Evolutionary conservation across 2,797 vertebrate genomes (phyloP).

Genomic region (Cercopithecus diana): DNA sequence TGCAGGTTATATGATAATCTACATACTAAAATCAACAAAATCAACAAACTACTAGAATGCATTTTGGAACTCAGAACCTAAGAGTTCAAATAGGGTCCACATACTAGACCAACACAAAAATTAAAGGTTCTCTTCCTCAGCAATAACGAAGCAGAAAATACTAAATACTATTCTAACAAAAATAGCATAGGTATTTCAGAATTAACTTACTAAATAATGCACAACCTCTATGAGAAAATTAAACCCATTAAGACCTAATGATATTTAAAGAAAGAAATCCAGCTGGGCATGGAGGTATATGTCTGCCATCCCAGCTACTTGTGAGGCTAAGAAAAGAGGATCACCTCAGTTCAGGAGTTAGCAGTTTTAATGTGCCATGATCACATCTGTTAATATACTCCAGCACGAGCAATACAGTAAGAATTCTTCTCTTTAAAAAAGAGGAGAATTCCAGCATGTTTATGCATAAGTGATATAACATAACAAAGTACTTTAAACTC

Average conservation of each 20-base stretch:
- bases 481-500: neutral
- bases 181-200: neutral
- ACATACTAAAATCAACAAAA: neutral
- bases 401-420: neutral
- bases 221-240: neutral
- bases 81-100: neutral
- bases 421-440: neutral
- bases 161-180: conserved; percentile 5
- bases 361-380: neutral
- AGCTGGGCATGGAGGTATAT: neutral
- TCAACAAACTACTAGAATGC: neutral
- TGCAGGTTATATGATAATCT: neutral
- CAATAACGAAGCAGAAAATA: neutral
- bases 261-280: neutral
- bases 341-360: neutral
- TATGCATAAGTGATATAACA: neutral
- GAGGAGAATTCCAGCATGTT: neutral
- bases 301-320: neutral
- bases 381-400: neutral
- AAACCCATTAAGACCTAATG: neutral
- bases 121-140: neutral
- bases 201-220: neutral
- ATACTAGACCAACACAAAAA: neutral
- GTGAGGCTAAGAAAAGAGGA: neutral
- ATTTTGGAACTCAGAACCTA: neutral